Evolutionary conservation across 2,888 invertebrate species (phyloP).

Genomic region (Dryococelus australis): DNA sequence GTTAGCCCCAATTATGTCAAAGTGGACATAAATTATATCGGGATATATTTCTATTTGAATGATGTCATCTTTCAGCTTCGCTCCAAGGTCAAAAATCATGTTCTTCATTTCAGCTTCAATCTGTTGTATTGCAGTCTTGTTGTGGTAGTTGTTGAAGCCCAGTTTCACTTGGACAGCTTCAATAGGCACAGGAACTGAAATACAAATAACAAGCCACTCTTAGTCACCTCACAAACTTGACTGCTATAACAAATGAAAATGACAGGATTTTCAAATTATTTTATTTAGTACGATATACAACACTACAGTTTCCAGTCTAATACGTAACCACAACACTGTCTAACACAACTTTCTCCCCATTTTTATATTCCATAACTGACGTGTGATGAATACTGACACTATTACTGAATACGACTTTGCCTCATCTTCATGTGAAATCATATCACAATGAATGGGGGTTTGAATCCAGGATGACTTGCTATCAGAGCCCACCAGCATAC

Average conservation of each 20-base stretch:
- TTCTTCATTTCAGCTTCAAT: conserved; percentile 50
- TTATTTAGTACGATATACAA: no score
- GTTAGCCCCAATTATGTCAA: conserved; percentile 72
- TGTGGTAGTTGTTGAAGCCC: conserved; percentile 71
- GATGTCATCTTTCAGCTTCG: conserved; percentile 59
- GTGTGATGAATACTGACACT: no score
- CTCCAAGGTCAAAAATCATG: conserved; percentile 55
- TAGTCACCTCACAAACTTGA: background rate
- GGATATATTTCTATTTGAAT: conserved; percentile 62
- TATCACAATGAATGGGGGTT: no score
- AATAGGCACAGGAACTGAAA: conserved; percentile 72
- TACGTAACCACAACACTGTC: no score
- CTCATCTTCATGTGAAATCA: no score
- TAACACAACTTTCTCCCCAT: no score
- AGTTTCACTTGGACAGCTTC: conserved; percentile 79
- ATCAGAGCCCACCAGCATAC: no score
- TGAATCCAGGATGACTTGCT: no score
- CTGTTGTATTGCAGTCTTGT: conserved; percentile 50
- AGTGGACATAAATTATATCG: conserved; percentile 65
- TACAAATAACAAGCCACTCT: background rate
- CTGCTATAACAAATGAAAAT: background rate
- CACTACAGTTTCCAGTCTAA: no score
- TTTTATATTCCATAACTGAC: no score
- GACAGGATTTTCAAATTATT: background rate
- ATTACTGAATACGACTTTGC: no score